Evolutionary conservation across 2,888 invertebrate genomes (phyloP).

Genomic region (Epicampocera succincta): DNA sequence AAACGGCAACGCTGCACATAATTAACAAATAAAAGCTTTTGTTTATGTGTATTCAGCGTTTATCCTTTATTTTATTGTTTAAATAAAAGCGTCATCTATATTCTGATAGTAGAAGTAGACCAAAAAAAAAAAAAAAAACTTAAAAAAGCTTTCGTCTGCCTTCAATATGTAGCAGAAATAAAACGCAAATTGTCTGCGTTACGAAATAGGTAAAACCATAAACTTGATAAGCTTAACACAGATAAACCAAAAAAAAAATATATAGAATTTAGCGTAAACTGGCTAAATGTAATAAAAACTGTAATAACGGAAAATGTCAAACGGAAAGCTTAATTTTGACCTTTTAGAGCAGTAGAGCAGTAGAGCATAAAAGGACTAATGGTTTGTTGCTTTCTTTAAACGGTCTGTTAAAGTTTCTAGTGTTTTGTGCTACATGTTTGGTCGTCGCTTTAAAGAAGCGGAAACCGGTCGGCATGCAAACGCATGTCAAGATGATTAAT

Average conservation of each 20-base stretch:
- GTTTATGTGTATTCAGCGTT: background rate
- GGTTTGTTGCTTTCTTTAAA: background rate
- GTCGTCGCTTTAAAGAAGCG: too few species aligned
- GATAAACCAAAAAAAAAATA: background rate
- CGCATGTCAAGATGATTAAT: too few species aligned
- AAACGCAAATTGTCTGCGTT: background rate
- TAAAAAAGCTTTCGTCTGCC: constrained; percentile 51
- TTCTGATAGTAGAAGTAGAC: constrained; percentile 42
- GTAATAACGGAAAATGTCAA: background rate
- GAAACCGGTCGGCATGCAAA: too few species aligned
- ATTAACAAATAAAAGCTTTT: constrained; percentile 48
- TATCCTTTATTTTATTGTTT: constrained; percentile 24
- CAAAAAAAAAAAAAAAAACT: constrained; percentile 17
- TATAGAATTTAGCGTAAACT: too few species aligned
- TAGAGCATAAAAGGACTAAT: constrained; percentile 17
- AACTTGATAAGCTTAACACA: constrained; percentile 22
- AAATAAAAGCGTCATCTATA: constrained; percentile 48
- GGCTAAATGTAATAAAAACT: too few species aligned
- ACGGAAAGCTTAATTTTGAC: constrained; percentile 30
- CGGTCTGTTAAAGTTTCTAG: constrained; percentile 8
- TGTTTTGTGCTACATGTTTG: background rate
- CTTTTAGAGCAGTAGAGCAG: background rate
- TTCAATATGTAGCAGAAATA: background rate
- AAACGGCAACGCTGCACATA: too few species aligned
- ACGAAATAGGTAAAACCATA: constrained; percentile 2